Conservation (phyloP, 2,113 vertebrate genomes). For the Potamarius usumacintae region DNA sequence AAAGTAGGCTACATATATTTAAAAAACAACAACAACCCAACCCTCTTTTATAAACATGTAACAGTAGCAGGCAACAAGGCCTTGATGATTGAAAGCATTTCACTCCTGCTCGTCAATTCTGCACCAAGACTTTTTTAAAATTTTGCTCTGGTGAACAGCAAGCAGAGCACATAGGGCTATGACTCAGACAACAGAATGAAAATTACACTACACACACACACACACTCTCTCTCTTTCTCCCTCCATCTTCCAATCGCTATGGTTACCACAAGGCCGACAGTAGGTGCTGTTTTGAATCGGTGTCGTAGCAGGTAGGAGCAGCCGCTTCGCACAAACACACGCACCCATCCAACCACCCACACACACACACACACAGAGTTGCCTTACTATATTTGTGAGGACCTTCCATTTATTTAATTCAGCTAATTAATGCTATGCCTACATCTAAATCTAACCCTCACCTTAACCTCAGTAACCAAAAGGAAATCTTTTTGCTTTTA, state of each 20-base stretch:
- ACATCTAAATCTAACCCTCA: background rate
- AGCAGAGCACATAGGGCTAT: constrained; percentile 49
- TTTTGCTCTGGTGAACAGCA: constrained; percentile 48
- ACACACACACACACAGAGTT: background rate
- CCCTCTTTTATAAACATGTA: constrained; percentile 7
- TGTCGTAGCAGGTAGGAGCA: constrained; percentile 62
- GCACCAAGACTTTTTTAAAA: constrained; percentile 31
- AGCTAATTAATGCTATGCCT: background rate
- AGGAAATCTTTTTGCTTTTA: background rate
- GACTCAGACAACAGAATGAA: constrained; percentile 51
- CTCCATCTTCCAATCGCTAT: constrained; percentile 68
- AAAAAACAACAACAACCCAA: no score
- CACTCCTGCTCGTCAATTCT: constrained; percentile 26
- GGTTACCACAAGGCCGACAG: constrained; percentile 63
- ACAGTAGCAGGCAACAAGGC: background rate
- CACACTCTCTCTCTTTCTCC: constrained; percentile 36
- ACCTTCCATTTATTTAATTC: background rate
- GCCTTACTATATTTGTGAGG: background rate
- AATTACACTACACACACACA: constrained; percentile 44
- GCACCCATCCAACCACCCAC: constrained; percentile 11
- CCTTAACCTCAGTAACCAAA: background rate
- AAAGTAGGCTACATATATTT: no score
- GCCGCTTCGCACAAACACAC: constrained; percentile 12
- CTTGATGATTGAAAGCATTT: constrained; percentile 42
- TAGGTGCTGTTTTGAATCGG: constrained; percentile 54